Conservation (phyloP, 2,888 invertebrate species). For the Andrena bicolor region DNA sequence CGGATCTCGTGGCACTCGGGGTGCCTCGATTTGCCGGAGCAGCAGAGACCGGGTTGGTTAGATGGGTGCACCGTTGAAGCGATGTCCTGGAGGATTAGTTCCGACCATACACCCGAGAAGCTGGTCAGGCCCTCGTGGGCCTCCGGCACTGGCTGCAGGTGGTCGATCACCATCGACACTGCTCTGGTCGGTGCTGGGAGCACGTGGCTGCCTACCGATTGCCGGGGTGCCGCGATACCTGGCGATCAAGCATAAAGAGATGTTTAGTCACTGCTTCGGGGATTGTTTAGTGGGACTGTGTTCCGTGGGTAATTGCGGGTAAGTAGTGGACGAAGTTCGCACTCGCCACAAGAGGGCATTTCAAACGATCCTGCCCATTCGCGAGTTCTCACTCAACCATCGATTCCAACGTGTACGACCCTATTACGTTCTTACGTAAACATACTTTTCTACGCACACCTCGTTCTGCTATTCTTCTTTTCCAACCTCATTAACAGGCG, state of each 20-base stretch:
- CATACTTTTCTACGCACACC: too few relatives aligned
- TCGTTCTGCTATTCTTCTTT: background rate
- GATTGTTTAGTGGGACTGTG: background rate
- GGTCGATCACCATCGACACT: conserved; percentile 84
- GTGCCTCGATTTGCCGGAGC: conserved; percentile 81
- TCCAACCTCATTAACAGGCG: background rate
- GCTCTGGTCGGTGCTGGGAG: conserved; percentile 88
- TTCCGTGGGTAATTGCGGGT: background rate
- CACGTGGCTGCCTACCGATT: conserved; percentile 86
- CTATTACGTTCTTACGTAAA: too few relatives aligned
- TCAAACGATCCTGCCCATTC: too few relatives aligned
- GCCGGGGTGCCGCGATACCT: conserved; percentile 86
- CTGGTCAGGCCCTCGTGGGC: conserved; percentile 92
- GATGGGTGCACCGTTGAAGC: conserved; percentile 88
- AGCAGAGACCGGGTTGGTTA: conserved; percentile 72
- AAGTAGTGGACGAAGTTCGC: too few relatives aligned
- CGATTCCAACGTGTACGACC: too few relatives aligned
- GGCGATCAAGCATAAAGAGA: conserved; percentile 13
- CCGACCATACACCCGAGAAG: conserved; percentile 92
- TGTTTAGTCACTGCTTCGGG: background rate
- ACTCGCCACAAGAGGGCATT: too few relatives aligned
- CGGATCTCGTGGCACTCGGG: conserved; percentile 86
- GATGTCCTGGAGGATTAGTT: conserved; percentile 90
- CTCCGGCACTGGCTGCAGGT: conserved; percentile 81
- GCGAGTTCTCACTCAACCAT: too few relatives aligned